Percentiles rank a stretch among this genome's conserved stretches.
Conservation (phyloP, 2,113 vertebrate species). For the Propithecus coquereli region DNA sequence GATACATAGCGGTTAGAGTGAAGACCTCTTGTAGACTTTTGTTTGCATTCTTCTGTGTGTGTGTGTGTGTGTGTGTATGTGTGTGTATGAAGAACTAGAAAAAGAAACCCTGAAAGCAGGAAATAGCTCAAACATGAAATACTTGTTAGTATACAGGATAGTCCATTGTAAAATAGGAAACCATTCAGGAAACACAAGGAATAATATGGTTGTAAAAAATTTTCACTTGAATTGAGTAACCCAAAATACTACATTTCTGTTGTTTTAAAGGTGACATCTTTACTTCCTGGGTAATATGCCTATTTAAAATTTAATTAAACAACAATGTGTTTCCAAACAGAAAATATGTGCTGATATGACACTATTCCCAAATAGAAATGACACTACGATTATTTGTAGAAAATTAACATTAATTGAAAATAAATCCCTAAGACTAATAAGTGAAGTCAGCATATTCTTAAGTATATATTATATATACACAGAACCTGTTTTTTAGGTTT, state of each 20-base stretch:
- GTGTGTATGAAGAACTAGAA: slow-evolving; percentile 10
- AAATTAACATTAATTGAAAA: slow-evolving; percentile 70
- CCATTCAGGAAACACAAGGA: slow-evolving; percentile 52
- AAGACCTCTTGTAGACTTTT: slow-evolving; percentile 19
- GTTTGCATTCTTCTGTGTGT: slow-evolving; percentile 53
- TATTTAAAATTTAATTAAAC: slow-evolving; percentile 50
- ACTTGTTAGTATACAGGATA: slow-evolving; percentile 49
- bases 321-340: slow-evolving; percentile 38
- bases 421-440: slow-evolving; percentile 66
- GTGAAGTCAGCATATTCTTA: slow-evolving; percentile 61
- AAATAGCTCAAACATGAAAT: slow-evolving; percentile 28
- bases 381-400: slow-evolving; percentile 48
- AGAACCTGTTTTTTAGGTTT: slow-evolving; percentile 54
- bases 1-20: slow-evolving; percentile 48
- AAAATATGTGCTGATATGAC: slow-evolving; percentile 45
- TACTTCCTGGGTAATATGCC: slow-evolving; percentile 37
- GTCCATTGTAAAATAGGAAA: slow-evolving; percentile 34
- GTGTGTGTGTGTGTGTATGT: neutral
- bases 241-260: slow-evolving; percentile 27
- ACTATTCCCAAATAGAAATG: slow-evolving; percentile 38
- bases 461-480: slow-evolving; percentile 54
- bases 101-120: slow-evolving; percentile 24
- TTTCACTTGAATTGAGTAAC: slow-evolving; percentile 33
- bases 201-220: slow-evolving; percentile 19
- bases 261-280: slow-evolving; percentile 40